phyloP scores from a whole-genome alignment of 1,140 invertebrate genomes.

The Drosophila nebulosa region DNA sequence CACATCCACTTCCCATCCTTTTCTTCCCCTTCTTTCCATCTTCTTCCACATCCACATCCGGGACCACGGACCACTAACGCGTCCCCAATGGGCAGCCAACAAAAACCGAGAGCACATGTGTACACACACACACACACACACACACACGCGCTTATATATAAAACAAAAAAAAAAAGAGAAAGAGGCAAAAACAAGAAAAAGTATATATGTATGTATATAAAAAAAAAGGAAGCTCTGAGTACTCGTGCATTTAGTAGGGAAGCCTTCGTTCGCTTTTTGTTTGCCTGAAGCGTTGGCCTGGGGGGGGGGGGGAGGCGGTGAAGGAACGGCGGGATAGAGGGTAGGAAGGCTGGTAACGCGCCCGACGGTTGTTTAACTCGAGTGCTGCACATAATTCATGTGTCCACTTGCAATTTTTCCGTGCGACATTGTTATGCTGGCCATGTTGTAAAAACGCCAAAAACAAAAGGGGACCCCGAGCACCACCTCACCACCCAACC shows the following conservation, averaged over 20 bases:
- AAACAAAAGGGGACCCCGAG: slow-evolving; percentile 55
- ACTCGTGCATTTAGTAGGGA: slow-evolving; percentile 72
- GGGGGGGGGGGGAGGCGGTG: slow-evolving; percentile 4
- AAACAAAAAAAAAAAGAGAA: background rate
- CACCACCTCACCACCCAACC: slow-evolving; percentile 6
- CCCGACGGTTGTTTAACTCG: slow-evolving; percentile 76
- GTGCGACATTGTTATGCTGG: slow-evolving; percentile 75
- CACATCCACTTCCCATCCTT: slow-evolving; percentile 24
- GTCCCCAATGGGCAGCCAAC: slow-evolving; percentile 75
- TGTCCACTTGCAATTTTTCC: slow-evolving; percentile 78
- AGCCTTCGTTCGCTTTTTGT: slow-evolving; percentile 50
- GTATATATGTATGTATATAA: background rate
- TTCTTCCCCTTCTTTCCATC: background rate
- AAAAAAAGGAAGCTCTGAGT: slow-evolving; percentile 38
- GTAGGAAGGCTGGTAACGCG: slow-evolving; percentile 26
- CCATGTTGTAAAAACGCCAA: slow-evolving; percentile 74
- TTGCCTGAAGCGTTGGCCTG: slow-evolving; percentile 35
- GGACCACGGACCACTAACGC: slow-evolving; percentile 70
- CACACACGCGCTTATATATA: slow-evolving; percentile 21
- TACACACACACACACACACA: slow-evolving; percentile 24
- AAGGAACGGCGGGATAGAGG: background rate
- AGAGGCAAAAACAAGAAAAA: background rate
- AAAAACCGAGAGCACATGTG: slow-evolving; percentile 65
- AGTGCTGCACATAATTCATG: slow-evolving; percentile 79
- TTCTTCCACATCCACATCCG: slow-evolving; percentile 23